A percentile compares a stretch with the other conserved stretches of the same genome.
These are phyloP conservation scores for Drosophila histrio DNA, from an alignment of 2,888 invertebrate genomes.

Conservation along the genomic window DNA sequence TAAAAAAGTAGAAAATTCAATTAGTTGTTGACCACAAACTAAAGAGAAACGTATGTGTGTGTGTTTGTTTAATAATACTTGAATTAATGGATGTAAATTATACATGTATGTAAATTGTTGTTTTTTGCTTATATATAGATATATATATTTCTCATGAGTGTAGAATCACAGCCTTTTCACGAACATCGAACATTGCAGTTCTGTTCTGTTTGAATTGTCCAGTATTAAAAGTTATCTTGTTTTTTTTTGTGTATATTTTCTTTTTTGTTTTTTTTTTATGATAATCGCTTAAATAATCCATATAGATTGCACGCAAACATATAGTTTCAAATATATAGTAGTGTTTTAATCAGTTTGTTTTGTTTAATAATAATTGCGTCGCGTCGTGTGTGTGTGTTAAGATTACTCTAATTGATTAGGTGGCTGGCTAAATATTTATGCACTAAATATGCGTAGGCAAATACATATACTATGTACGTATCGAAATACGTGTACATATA, in stretches of 20 bases:
- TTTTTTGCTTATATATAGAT: conserved; percentile 47
- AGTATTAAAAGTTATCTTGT: conserved; percentile 56
- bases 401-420: conserved; percentile 42
- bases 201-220: conserved; percentile 69
- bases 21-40: conserved; percentile 44
- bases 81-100: conserved; percentile 52
- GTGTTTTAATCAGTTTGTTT: conserved; percentile 47
- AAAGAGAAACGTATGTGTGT: conserved; percentile 27
- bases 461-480: conserved; percentile 13
- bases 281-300: conserved; percentile 39
- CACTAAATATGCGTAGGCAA: conserved; percentile 31
- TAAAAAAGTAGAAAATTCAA: conserved; percentile 62
- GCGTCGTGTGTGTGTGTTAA: conserved; percentile 13
- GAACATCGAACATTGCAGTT: conserved; percentile 60
- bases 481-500: conserved; percentile 11
- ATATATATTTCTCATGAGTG: conserved; percentile 75
- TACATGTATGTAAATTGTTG: conserved; percentile 11
- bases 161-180: conserved; percentile 79
- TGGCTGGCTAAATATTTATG: conserved; percentile 50
- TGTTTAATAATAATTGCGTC: conserved; percentile 54
- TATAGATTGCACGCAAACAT: conserved; percentile 38
- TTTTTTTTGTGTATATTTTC: conserved; percentile 10
- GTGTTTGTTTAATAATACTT: conserved; percentile 49
- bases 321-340: conserved; percentile 19
- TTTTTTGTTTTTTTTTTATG: neutral